Evolutionary conservation across 2,888 invertebrate species (phyloP), one percentile per base, ranked within the genome.

Genomic region (Pyrocoelia pectoralis): DNA sequence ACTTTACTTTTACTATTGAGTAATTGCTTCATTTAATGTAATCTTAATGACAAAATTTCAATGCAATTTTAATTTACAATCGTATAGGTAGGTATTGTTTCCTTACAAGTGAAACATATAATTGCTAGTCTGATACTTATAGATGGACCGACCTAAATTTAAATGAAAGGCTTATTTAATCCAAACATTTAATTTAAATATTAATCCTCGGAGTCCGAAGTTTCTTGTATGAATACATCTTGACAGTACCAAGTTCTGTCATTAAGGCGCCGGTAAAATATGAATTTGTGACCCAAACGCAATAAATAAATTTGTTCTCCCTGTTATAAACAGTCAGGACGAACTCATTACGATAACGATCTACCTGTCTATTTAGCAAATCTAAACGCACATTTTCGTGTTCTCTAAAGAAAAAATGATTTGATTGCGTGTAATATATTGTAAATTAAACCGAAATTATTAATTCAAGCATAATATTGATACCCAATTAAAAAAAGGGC

Each of bases 401-500:
- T 33, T 33, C 8, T 33, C 33, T 8, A 33, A n/a, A 4, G 24
- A 24, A 24, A 24, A 33, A 33, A 17, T 54, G 41, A 54, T 54
- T 54, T 40, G 12, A 41, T 54, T 33, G 41, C 53, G 41, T 54
- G 41, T n/a, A 33, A 50, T 28, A 48, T n/a, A n/a, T 46, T 29
- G 56, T 48, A 48, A 33, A 56, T 48, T 46, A 56, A 56, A 48
- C 48, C 46, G 29, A 48, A 24, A 24, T 5, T 24, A n/a, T n/a
- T n/a, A 49, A 56, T 56, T 56, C 33, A 38, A 49, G 29, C 49
- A 56, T 40, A 15, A 50, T 50, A 14, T 19, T 52, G 43, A 51
- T 40, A 40, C 18, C 40, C 55, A 61, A 61, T 61, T 61, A 61
- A 43, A 56, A 56, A 43, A 60, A 15, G 51, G 48, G 17, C 43